Conservation (phyloP, 2,113 vertebrate genomes). For the Pseudorectes ferrugineus region DNA sequence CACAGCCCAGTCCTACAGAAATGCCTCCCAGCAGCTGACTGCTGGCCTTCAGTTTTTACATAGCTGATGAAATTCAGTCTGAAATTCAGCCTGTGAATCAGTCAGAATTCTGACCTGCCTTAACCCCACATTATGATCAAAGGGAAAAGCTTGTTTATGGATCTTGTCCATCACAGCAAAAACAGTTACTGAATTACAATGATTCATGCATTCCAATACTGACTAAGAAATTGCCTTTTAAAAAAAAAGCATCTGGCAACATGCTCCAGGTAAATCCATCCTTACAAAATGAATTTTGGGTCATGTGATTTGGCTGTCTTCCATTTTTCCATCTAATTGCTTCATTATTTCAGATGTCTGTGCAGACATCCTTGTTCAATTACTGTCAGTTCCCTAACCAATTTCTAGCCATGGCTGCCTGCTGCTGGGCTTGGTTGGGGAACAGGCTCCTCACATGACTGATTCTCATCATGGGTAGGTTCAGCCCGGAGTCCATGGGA, state of each 20-base stretch:
- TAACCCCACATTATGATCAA: not conserved
- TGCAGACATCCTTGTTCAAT: not conserved
- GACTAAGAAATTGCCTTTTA: not conserved
- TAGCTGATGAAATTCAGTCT: not conserved
- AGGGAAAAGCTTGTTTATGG: not conserved
- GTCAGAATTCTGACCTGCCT: not conserved
- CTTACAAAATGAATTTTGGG: not conserved
- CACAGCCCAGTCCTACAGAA: not conserved
- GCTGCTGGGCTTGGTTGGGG: not conserved
- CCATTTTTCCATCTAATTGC: not conserved
- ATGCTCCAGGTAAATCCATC: not conserved
- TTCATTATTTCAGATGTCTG: not conserved
- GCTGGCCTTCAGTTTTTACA: not conserved
- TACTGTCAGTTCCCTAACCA: not conserved
- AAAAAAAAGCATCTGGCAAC: not conserved
- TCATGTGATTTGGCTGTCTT: not conserved
- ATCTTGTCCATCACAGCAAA: not conserved
- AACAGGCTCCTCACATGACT: not conserved
- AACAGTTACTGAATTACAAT: not conserved
- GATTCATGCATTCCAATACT: not conserved
- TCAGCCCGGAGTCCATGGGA: not conserved
- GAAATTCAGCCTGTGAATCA: not conserved
- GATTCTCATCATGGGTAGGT: rapidly evolving
- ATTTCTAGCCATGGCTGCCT: not conserved
- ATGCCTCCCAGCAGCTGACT: not conserved